These are phyloP conservation scores for Notoglanidium macrostoma DNA, from an alignment of 2,797 vertebrate genomes.

Conservation along the genomic window DNA sequence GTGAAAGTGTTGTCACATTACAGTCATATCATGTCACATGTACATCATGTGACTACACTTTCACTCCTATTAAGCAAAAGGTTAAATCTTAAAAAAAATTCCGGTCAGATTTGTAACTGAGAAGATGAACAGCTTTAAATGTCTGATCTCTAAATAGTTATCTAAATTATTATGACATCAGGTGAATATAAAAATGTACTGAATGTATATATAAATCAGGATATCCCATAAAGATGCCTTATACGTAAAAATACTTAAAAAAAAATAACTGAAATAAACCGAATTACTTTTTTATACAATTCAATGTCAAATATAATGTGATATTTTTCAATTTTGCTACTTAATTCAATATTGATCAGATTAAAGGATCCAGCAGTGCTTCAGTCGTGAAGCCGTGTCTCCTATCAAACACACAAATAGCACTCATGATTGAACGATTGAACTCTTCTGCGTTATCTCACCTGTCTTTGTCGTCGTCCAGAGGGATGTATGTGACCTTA, in stretches of 20 bases:
- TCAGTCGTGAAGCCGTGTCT: background rate
- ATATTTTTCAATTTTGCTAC: background rate
- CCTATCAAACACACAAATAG: background rate
- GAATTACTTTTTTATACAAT: background rate
- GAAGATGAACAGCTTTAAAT: background rate
- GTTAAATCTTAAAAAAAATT: too few relatives aligned
- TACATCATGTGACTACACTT: too few relatives aligned
- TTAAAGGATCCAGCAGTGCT: background rate
- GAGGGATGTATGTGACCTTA: constrained; percentile 81
- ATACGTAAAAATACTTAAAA: too few relatives aligned
- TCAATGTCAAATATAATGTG: background rate
- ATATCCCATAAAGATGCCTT: too few relatives aligned
- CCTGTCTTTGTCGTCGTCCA: constrained; percentile 87
- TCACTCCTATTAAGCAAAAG: too few relatives aligned
- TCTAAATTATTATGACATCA: background rate
- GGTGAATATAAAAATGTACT: too few relatives aligned
- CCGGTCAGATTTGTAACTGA: too few relatives aligned
- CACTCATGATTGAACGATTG: background rate
- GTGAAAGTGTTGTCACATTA: too few relatives aligned
- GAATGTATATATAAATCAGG: too few relatives aligned
- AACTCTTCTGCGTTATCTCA: constrained; percentile 55
- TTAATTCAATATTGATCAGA: background rate
- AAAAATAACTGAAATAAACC: too few relatives aligned
- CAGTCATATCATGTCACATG: background rate
- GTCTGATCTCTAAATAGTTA: background rate